phyloP scores from a whole-genome alignment of 23 tunicate genomes.

The Aplidium turbinatum region DNA sequence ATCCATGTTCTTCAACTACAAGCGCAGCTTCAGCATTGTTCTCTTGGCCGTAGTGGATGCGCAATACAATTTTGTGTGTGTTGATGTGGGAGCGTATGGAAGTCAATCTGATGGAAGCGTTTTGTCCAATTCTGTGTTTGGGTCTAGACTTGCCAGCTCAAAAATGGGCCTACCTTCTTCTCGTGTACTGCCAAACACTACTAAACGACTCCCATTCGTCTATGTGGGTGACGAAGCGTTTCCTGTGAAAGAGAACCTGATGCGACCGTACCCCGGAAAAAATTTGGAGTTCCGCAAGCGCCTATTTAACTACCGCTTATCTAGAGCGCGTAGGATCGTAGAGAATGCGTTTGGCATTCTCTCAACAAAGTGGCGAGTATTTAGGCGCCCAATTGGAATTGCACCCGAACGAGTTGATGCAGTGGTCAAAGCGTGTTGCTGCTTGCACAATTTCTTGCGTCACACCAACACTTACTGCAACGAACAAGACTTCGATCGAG shows the following conservation, averaged over 20 bases:
- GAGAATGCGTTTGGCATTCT: constrained; percentile 53
- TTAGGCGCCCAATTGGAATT: not conserved
- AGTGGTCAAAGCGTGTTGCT: too few relatives aligned
- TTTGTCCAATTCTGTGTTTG: constrained; percentile 51
- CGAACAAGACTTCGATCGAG: too few relatives aligned
- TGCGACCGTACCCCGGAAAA: constrained; percentile 52
- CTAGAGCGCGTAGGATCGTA: constrained; percentile 37
- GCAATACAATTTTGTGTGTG: constrained; percentile 40
- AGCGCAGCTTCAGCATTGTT: constrained; percentile 34
- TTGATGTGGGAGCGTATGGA: constrained; percentile 57
- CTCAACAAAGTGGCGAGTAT: not conserved
- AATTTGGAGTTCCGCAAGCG: not conserved
- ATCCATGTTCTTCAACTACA: constrained; percentile 43
- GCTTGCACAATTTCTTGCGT: too few relatives aligned
- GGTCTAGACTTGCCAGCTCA: constrained; percentile 1
- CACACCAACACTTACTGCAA: too few relatives aligned
- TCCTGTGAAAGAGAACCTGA: constrained; percentile 29
- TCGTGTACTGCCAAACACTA: not conserved
- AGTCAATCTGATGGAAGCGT: constrained; percentile 52
- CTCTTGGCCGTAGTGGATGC: constrained; percentile 36
- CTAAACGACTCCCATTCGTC: constrained; percentile 18
- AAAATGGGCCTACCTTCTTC: constrained; percentile 11
- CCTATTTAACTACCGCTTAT: constrained; percentile 40
- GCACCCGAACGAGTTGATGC: too few relatives aligned
- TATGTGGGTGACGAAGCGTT: constrained; percentile 71